Base-by-base conservation (phyloP, 35 echinoderm and acorn worm species). In the Stichopus chloronotus region DNA sequence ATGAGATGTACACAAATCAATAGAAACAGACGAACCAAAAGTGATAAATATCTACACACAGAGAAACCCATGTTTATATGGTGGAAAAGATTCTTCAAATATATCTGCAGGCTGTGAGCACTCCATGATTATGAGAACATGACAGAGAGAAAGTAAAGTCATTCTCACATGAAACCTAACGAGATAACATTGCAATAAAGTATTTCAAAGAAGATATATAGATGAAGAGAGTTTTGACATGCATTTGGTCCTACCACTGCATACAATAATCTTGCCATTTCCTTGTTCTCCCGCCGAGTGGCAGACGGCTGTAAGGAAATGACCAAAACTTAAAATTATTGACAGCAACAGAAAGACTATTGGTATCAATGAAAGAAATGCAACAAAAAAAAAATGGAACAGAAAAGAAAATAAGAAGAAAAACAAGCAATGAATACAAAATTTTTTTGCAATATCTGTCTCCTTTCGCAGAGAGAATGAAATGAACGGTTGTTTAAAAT, bases 211-310 rank as follows among this genome's bases (percentile, higher is more conserved):
- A 65, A 19, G 19, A 43, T 43, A 43, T 43, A 43, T 43, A 65
- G 61, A 65, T 14, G 19, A 65, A 65, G 5, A 65, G 19, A 65
- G 61, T 65, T 65, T 65, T 65, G 9, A 65, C 86, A 88, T 87
- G 84, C 84, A 88, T 88, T 83, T 43, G 55, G 65, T 17, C 87
- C 87, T 89, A 89, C 87, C 87, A 89, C 87, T 24, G 87, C 87
- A 89, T 89, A 89, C 21, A 89, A 89, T 55, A 89, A 71, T 71
- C 87, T 89, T n/a, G 87, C 87, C 87, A 89, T 89, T 89, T 89
- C 87, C 43, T 89, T 89, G 87, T 89, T 89, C 25, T 89, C 87
- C 25, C 87, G 59, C 59, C 87, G 63, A 71, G 87, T 43, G 87
- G 82, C 82, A 85, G 82, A 85, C 17, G 60, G 87, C 87, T 89